A percentile compares a stretch with the other conserved stretches of the same genome.
These are phyloP conservation scores for Steinernema scapterisci DNA, from an alignment of 2,888 invertebrate species.

Conservation along the genomic window DNA sequence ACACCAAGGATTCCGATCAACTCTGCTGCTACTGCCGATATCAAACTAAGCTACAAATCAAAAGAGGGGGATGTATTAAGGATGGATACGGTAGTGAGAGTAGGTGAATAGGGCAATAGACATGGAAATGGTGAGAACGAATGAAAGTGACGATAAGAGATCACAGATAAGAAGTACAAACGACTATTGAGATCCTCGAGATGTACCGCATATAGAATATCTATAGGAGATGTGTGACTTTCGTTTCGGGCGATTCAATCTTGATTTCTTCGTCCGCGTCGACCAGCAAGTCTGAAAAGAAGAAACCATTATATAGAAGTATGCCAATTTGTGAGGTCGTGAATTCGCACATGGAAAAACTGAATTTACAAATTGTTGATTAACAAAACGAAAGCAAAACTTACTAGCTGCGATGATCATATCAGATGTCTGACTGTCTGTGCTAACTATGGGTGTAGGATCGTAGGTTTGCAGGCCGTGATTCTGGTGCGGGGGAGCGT, in stretches of 20 bases:
- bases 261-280: slow-evolving; percentile 18
- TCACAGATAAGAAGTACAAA: slow-evolving; percentile 22
- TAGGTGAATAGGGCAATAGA: not conserved
- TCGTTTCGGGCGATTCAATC: slow-evolving; percentile 24
- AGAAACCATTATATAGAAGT: too few species aligned
- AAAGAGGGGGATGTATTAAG: too few species aligned
- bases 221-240: slow-evolving; percentile 28
- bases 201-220: slow-evolving; percentile 23
- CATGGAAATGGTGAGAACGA: not conserved
- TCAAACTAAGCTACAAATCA: not conserved
- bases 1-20: not conserved
- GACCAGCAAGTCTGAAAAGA: slow-evolving; percentile 1
- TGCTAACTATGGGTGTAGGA: not conserved
- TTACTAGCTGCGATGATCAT: slow-evolving; percentile 19
- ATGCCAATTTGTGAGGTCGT: too few species aligned
- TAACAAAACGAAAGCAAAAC: not conserved
- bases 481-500: not conserved
- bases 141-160: slow-evolving; percentile 30
- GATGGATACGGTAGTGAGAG: too few species aligned
- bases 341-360: too few species aligned
- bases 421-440: slow-evolving; percentile 3
- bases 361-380: too few species aligned
- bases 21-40: slow-evolving; percentile 5
- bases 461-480: not conserved
- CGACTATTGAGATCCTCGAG: slow-evolving; percentile 22